Evolutionary conservation across 2,888 invertebrate genomes (phyloP), one percentile per base, ranked within the genome.

Genomic region (Amphipoea lucens): DNA sequence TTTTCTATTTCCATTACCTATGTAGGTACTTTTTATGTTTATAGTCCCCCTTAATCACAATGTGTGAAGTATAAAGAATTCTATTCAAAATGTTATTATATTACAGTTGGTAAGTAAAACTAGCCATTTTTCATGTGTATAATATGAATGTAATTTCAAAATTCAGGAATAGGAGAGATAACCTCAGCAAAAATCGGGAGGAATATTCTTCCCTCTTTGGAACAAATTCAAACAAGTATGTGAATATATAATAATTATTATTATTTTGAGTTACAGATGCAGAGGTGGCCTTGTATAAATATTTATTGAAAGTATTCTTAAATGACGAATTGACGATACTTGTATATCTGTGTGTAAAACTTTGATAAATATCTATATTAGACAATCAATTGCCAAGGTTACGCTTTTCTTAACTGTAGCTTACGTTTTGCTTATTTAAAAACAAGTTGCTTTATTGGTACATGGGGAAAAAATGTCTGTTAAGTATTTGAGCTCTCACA

Each of bases 161-260:
- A 93, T 95, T 95, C 95, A 97, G 97, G 96, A 96, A 92, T 95
- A 96, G 95, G 89, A 94, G 96, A 94, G 96, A 96, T 94, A 95
- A 95, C 94, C 92, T 91, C 93, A 92, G 91, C 92, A 96, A 96
- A 95, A 95, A 94, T 93, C 93, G 93, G 88, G 96, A 96, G 90
- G 96, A 96, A 85, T 95, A 93, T 91, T 90, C 96, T 92, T 94
- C 96, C 85, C 92, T 94, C 87, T 95, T 91, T 93, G 96, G 96
- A 95, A 91, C 95, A 91, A 95, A 95, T 94, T 90, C 94, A 90
- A 95, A 95, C 96, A 96, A 96, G 97, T 96, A 97, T 95, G 96
- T 97, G 90, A 90, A 81, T 86, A 85, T 91, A 91, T 90, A 81
- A 90, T 91, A 91, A 90, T 90, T 78, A 88, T 87, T 90, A 88